Evolutionary conservation across 2,888 invertebrate species (phyloP), one percentile per base, ranked within the genome.

Genomic region (Acrobasis suavella): DNA sequence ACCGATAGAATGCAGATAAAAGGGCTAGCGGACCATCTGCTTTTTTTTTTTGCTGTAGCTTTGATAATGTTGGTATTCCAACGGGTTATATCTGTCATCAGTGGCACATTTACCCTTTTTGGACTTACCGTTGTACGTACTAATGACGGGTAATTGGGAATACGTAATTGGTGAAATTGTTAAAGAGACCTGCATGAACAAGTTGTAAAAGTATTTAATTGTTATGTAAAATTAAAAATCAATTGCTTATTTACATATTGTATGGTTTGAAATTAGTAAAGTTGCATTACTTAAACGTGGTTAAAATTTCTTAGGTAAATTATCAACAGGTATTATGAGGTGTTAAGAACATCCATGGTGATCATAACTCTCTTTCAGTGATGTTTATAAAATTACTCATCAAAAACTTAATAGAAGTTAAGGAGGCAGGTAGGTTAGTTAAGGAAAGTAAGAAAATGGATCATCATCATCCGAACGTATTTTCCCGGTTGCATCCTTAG

Each of bases 41-140:
- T n/a, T 46, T 16, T 12, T 16, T 6, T 39, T 12, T 16, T 6
- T 39, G 55, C 37, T 55, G 16, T 16, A 39, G 2, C 39, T 16
- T 16, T n/a, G 39, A 15, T n/a, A 15, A 16, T 16, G 16, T 55
- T 39, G 22, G 55, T 55, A 55, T 16, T 39, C 39, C 39, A 16
- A 55, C 39, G 16, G 39, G 55, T 55, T 39, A 22, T 55, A 39
- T 56, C 39, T 56, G 42, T 60, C 59, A 60, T 50, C 59, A 50
- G 61, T 65, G 67, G 64, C 67, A 67, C 63, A 65, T 67, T 63
- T 67, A 63, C 67, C 62, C 51, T 65, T 32, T 62, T 65, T 65
- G 65, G 62, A 46, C 49, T 22, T 17, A 14, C 16, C 38, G 15
- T 17, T 42, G 56, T 56, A 56, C 39, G n/a, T 42, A n/a, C 46